phyloP scores from a whole-genome alignment of 1,140 invertebrate species.

The Rhynchophorus ferrugineus region DNA sequence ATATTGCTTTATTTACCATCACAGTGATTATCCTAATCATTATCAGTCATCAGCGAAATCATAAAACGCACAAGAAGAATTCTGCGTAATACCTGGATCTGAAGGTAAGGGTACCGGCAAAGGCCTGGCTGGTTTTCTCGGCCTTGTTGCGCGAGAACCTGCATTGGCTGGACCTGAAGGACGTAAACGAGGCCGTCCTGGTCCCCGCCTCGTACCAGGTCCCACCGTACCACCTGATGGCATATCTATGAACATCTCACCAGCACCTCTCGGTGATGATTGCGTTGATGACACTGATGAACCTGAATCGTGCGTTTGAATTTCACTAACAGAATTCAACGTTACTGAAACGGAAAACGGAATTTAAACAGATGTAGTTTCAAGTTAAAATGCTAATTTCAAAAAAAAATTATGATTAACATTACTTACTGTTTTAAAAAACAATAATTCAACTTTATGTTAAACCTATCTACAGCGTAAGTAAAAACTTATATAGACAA shows the following conservation, averaged over 20 bases:
- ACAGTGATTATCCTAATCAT: too few species aligned
- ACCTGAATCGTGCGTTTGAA: constrained; percentile 16
- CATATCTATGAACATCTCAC: constrained; percentile 10
- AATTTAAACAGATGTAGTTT: too few species aligned
- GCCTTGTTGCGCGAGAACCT: constrained; percentile 46
- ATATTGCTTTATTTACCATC: too few species aligned
- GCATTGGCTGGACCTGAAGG: constrained; percentile 55
- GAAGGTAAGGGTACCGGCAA: constrained; percentile 50
- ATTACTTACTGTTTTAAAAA: too few species aligned
- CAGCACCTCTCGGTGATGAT: constrained; percentile 22
- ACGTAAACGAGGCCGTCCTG: constrained; percentile 65
- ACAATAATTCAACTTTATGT: too few species aligned
- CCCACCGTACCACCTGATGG: background rate
- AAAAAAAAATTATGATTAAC: too few species aligned
- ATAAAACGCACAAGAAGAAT: constrained; percentile 19
- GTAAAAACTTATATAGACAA: too few species aligned
- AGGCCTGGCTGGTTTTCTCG: constrained; percentile 51
- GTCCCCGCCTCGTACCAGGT: constrained; percentile 49
- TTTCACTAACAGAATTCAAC: constrained; percentile 16
- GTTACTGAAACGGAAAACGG: constrained; percentile 11
- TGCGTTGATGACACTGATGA: constrained; percentile 26
- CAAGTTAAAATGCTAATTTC: too few species aligned
- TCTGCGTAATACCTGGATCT: constrained; percentile 26
- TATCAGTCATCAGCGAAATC: constrained; percentile 30
- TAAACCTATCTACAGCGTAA: too few species aligned